Evolutionary conservation across 1,140 invertebrate genomes (phyloP).

Genomic region (Cataglyphis hispanica): DNA sequence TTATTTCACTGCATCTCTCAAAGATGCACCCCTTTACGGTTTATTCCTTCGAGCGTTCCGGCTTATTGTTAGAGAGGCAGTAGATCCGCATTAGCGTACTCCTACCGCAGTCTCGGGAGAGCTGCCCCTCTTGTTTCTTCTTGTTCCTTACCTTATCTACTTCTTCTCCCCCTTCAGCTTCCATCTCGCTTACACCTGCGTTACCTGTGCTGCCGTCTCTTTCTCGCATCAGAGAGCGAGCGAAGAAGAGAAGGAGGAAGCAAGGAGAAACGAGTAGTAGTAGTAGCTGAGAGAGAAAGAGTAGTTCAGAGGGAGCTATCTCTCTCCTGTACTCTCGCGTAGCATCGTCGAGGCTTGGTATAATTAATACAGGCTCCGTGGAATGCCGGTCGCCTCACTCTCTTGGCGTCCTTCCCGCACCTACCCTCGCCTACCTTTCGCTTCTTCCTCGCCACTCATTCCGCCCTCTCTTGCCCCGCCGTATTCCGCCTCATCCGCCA

Average conservation of each 20-base stretch:
- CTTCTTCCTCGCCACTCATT: conserved; percentile 72
- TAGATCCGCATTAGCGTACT: conserved; percentile 78
- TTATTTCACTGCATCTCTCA: conserved; percentile 31
- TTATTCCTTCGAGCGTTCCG: conserved; percentile 74
- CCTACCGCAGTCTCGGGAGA: conserved; percentile 67
- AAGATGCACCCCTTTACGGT: conserved; percentile 62
- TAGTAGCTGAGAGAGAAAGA: conserved; percentile 57
- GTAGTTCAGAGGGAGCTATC: conserved; percentile 22
- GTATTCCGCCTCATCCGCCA: conserved; percentile 36
- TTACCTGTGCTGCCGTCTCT: background rate
- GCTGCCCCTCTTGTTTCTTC: conserved; percentile 38
- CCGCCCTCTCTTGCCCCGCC: conserved; percentile 65
- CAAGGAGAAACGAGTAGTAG: conserved; percentile 31
- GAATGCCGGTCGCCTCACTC: conserved; percentile 85
- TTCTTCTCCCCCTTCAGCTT: conserved; percentile 41
- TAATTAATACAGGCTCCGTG: conserved; percentile 86
- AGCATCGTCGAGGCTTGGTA: conserved; percentile 81
- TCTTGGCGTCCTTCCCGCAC: conserved; percentile 61
- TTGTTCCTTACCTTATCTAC: conserved; percentile 39
- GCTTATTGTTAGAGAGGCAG: conserved; percentile 77
- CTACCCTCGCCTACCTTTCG: conserved; percentile 63
- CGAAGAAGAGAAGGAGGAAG: conserved; percentile 43
- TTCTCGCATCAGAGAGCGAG: conserved; percentile 19
- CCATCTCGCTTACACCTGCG: conserved; percentile 1
- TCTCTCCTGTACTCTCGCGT: conserved; percentile 72